Evolutionary conservation across 2,888 invertebrate genomes (phyloP), one percentile per base, ranked within the genome.

Genomic region (Lumbricus terrestris): DNA sequence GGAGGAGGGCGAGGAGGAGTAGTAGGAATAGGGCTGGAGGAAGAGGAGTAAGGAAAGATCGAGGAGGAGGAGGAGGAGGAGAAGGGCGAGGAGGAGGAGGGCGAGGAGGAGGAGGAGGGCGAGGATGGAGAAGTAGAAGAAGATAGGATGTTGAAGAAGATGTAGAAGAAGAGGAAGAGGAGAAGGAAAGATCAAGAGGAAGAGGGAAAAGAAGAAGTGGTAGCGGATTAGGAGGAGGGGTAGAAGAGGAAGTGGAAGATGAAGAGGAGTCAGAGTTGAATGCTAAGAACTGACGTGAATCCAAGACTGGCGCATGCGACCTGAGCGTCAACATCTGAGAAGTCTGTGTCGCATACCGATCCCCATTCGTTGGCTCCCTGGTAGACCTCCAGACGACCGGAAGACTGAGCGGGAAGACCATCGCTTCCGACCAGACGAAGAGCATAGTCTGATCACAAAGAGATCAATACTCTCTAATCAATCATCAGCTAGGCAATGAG

Each of bases 301-400:
- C 90, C 90, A 20, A 69, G 85, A 18, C 47, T 40, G 54, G 37
- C 37, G 69, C 89, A 89, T 8, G 69, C 47, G 89, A 89, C 89
- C n/a, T 38, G 35, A 54, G 89, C 89, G 23, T 47, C 47, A 4
- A 23, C 34, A 82, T 69, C 82, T 4, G 33, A n/a, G 89, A 89
- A 89, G 2, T 29, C 47, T 40, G 38, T 47, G n/a, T 89, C 89
- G 40, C 89, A 89, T 69, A 89, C 89, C 4, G 89, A n/a, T 23
- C 89, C 89, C 89, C 89, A 89, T 29, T 54, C 54, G 35, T 83
- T 20, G 16, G 34, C 34, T 23, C 8, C 33, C 3, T n/a, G 33
- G 82, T 42, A 69, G 37, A 89, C 35, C 89, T 89, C 89, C 4
- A 89, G 37, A 8, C 89, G 47, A 37, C 89, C 89, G 15, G 83